These are phyloP conservation scores for Silurus asotus DNA, from an alignment of 2,113 vertebrate genomes.

Conservation along the genomic window DNA sequence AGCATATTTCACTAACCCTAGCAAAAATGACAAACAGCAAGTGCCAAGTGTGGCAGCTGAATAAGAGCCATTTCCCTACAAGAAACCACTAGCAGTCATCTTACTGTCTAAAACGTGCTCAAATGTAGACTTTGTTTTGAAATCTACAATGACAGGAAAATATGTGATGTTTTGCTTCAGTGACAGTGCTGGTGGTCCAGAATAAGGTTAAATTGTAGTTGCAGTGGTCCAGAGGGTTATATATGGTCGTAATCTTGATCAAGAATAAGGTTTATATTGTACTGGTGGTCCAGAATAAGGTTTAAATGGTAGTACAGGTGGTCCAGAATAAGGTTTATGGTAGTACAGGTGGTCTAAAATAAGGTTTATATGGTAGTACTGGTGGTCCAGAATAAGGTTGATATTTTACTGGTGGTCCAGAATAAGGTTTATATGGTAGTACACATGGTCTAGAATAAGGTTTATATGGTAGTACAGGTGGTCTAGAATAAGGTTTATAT, in stretches of 20 bases:
- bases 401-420: too few species aligned
- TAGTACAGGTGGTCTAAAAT: too few species aligned
- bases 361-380: too few species aligned
- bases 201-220: background rate
- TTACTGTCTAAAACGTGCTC: background rate
- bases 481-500: background rate
- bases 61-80: background rate
- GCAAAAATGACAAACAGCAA: constrained; percentile 18
- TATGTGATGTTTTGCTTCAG: background rate
- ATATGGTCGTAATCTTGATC: too few species aligned
- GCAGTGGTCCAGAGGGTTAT: background rate
- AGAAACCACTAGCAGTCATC: background rate
- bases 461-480: too few species aligned
- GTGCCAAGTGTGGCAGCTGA: constrained; percentile 14
- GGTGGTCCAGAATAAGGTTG: too few species aligned
- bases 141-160: background rate
- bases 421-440: too few species aligned
- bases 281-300: too few species aligned
- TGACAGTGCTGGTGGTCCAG: background rate
- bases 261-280: too few species aligned
- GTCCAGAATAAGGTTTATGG: background rate
- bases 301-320: too few species aligned
- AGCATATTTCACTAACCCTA: constrained; percentile 21
- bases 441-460: too few species aligned
- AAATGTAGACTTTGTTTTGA: background rate